These are phyloP conservation scores for Stegostoma tigrinum DNA, from an alignment of 2,113 vertebrate species.

Conservation along the genomic window DNA sequence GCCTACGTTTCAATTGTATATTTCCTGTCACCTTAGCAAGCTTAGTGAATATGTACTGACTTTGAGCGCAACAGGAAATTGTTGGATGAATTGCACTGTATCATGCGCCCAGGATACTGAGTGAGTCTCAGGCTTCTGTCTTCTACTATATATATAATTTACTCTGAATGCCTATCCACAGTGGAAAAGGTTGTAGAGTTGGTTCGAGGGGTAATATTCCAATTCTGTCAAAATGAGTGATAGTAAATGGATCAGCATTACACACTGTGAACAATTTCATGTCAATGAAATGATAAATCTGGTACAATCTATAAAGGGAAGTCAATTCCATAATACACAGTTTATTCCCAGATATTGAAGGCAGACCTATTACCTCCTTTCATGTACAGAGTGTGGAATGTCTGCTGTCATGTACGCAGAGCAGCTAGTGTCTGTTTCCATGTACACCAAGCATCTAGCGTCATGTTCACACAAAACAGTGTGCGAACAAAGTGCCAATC, in stretches of 20 bases:
- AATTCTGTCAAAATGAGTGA: background rate
- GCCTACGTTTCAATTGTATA: background rate
- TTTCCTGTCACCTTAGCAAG: background rate
- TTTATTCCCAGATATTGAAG: too few relatives aligned
- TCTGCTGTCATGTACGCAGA: background rate
- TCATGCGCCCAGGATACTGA: background rate
- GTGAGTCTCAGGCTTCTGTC: background rate
- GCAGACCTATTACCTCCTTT: too few relatives aligned
- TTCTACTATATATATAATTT: background rate
- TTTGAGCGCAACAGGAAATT: background rate
- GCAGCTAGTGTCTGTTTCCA: background rate
- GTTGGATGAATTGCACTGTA: background rate
- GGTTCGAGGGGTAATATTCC: background rate
- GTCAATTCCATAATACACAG: too few relatives aligned
- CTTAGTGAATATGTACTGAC: background rate
- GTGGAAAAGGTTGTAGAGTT: background rate
- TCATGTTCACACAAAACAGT: background rate
- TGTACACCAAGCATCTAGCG: too few relatives aligned
- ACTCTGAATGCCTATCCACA: background rate
- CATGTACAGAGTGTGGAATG: too few relatives aligned
- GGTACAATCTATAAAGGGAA: too few relatives aligned
- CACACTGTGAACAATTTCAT: background rate
- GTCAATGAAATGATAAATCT: background rate
- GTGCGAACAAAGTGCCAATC: background rate
- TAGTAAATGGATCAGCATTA: background rate